Base-by-base conservation (phyloP, 1,140 invertebrate genomes). In the Ceratina australensis region DNA sequence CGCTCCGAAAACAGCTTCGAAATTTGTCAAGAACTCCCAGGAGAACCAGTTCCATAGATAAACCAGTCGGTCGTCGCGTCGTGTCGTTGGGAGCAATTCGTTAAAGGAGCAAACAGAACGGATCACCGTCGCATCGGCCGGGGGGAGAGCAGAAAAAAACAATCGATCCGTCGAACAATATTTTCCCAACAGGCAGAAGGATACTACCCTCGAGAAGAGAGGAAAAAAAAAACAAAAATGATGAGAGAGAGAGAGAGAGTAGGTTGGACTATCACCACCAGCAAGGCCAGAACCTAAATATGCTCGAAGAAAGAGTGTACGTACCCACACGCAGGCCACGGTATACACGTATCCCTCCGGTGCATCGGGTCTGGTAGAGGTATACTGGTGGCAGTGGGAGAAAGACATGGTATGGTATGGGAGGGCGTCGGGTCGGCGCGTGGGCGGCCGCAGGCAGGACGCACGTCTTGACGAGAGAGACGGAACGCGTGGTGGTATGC, bases 361-460 rank as follows among this genome's bases (percentile, higher is more conserved):
- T 85, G 61, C 33, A 54, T 16, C 52, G 52, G 69, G 76, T 80
- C 56, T 63, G 68, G 57, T 26, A 68, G 67, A 69, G 64, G 77
- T 67, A 20, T 16, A 33, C 24, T 24, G 47, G 47, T 42, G 63
- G 60, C 72, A 78, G 85, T 72, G 84, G 87, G 85, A 80, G 88
- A 87, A 86, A 78, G 82, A 84, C 84, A 82, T 82, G 83, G 83
- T 82, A 88, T 85, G 83, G 87, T 82, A 86, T 82, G 85, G 83
- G 84, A 88, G 87, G 87, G 88, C 88, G 80, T 87, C 88, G 87
- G 90, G 90, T 91, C 90, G 91, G 90, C 91, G 91, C 91, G 91
- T 92, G 91, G 91, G 91, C 91, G 91, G 89, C 91, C 91, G 89
- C 90, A 90, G 91, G 91, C 91, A 89, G 89, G 90, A 92, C 90